phyloP scores from a whole-genome alignment of 2,797 vertebrate species.

The Petrocephalus sullivani region DNA sequence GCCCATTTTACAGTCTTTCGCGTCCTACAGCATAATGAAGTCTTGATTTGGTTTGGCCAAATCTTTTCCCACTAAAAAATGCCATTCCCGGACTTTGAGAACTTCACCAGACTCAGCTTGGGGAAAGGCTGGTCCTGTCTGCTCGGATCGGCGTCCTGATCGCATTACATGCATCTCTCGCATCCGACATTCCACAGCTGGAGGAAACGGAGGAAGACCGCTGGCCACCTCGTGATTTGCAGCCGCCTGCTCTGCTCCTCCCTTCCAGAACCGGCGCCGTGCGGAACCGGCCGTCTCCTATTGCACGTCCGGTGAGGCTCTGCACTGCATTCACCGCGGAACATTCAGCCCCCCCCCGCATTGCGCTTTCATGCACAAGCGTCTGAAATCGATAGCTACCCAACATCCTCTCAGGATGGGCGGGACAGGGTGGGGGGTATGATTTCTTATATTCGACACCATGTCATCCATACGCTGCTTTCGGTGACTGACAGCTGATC shows the following conservation, averaged over 20 bases:
- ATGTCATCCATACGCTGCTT: neutral
- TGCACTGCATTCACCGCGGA: slow-evolving; percentile 24
- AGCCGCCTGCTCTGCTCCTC: neutral
- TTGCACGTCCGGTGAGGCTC: slow-evolving; percentile 29
- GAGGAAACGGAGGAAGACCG: neutral
- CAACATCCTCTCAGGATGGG: neutral
- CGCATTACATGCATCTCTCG: slow-evolving; percentile 4
- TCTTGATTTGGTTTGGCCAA: neutral
- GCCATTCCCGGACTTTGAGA: neutral
- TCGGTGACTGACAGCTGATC: neutral
- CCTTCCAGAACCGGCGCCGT: neutral
- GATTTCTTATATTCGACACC: neutral
- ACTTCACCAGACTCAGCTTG: neutral
- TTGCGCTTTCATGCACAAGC: neutral
- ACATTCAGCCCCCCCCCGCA: neutral
- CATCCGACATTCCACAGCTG: neutral
- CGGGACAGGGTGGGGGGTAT: neutral
- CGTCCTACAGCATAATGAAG: neutral
- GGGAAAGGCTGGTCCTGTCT: neutral
- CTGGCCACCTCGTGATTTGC: neutral
- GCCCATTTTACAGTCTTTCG: slow-evolving; percentile 2
- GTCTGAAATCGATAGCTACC: neutral
- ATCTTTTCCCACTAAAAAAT: neutral
- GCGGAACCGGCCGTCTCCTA: neutral
- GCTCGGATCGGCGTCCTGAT: neutral